Percentiles rank a stretch among this genome's conserved stretches.
These are phyloP conservation scores for Gallinago jamesoni DNA, from an alignment of 2,113 vertebrate species.

Conservation along the genomic window DNA sequence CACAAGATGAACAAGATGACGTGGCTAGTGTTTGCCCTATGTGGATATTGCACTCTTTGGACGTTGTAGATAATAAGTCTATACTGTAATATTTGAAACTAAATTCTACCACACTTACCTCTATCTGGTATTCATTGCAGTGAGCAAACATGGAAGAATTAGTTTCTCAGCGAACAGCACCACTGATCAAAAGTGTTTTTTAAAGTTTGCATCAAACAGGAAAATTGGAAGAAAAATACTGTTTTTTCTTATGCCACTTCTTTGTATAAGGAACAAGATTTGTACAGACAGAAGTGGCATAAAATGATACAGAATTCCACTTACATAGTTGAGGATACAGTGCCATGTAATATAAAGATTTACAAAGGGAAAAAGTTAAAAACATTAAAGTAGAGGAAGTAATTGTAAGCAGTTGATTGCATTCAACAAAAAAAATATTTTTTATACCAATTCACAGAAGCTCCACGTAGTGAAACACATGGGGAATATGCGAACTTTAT, in stretches of 20 bases:
- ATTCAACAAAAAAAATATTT: not conserved
- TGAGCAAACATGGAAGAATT: not conserved
- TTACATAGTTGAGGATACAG: not conserved
- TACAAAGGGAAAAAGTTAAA: not conserved
- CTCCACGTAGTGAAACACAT: not conserved
- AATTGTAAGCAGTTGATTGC: not conserved
- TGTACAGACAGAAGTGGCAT: not conserved
- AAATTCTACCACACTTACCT: not conserved
- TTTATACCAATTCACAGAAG: not conserved
- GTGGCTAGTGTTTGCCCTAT: not conserved
- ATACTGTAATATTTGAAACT: not conserved
- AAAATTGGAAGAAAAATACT: not conserved
- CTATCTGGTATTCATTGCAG: not conserved
- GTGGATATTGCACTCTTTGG: not conserved
- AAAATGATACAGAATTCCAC: not conserved
- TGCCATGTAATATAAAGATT: not conserved
- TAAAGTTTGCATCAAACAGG: not conserved
- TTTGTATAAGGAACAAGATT: not conserved
- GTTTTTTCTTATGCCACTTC: not conserved
- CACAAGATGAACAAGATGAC: not conserved
- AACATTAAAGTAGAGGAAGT: not conserved
- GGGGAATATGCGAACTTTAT: not conserved
- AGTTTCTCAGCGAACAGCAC: not conserved
- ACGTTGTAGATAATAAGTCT: not conserved
- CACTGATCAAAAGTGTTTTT: not conserved